Percentiles rank a stretch among this genome's conserved stretches.
Conservation (phyloP, 2,888 invertebrate species). For the Polyommatus icarus region DNA sequence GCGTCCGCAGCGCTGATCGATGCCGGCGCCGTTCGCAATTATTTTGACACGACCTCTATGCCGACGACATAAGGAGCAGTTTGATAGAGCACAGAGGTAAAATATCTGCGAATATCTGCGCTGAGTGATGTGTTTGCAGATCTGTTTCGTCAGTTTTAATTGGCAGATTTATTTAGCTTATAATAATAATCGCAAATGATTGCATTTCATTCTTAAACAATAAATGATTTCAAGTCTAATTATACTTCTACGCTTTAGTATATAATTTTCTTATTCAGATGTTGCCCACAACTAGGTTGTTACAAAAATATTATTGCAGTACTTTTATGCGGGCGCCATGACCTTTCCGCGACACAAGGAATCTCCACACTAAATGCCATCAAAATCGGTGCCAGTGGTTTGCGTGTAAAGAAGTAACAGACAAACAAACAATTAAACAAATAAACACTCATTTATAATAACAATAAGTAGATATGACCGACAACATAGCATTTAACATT, state of each 20-base stretch:
- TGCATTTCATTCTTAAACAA: not conserved
- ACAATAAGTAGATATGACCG: too few species aligned
- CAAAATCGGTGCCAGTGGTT: not conserved
- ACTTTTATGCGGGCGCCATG: too few species aligned
- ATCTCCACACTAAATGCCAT: not conserved
- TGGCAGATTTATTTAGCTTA: conserved; percentile 17
- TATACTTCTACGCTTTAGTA: not conserved
- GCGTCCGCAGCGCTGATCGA: conserved; percentile 69
- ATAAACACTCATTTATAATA: not conserved
- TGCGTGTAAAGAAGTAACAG: not conserved
- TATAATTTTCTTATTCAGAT: too few species aligned
- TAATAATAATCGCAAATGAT: conserved; percentile 12
- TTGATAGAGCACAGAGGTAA: not conserved
- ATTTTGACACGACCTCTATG: not conserved
- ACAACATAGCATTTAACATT: not conserved
- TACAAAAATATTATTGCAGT: too few species aligned
- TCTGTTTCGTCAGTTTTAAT: conserved; percentile 11
- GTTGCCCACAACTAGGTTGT: too few species aligned
- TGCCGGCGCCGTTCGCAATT: conserved; percentile 48
- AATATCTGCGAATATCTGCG: not conserved
- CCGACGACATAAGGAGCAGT: not conserved
- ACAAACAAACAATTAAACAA: not conserved
- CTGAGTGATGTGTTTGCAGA: conserved; percentile 13
- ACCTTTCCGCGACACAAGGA: too few species aligned
- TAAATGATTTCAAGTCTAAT: not conserved